Evolutionary conservation across 2,113 vertebrate genomes (phyloP), one percentile per base, ranked within the genome.

Genomic region (Psophia crepitans): DNA sequence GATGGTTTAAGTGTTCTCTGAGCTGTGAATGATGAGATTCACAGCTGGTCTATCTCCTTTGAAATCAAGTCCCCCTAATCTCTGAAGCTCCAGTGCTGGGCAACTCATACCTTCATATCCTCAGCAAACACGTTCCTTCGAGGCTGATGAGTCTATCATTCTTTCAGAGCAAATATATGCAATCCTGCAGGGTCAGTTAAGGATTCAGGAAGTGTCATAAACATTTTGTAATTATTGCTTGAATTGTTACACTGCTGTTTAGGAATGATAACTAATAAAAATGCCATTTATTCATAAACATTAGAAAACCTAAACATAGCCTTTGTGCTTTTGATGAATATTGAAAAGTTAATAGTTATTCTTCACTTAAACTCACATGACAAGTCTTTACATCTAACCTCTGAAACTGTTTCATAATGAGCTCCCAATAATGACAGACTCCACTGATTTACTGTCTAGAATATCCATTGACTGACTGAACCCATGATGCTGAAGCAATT

Each of bases 291-390:
- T 69, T 91, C 60, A 88, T 39, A 87, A 92, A 68, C 14, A 66
- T 65, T 61, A 68, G 56, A 83, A 97, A 87, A 64, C 30, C 43
- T 76, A 89, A 96, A 91, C 24, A 87, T 32, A 73, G 44, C 30
- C 54, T 84, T 82, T 95, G 37, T 35, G 60, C 28, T 92, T 90
- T 74, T 77, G 60, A 92, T 78, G 48, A 92, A 91, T 84, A 70
- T 43, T 85, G 87, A 91, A 73, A 93, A 89, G 70, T n/a, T 91
- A 96, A 77, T 87, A 94, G 73, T 18, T 95, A 94, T 92, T 74
- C 65, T 89, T 91, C 41, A 37, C 46, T 84, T 91, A 86, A 83
- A 64, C 22, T 85, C 63, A 22, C 43, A 76, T 90, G 49, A 90
- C 37, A 87, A 78, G 48, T 57, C 89, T 90, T 93, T 60, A 58